A percentile compares a stretch with the other conserved stretches of the same genome.
Conservation (phyloP, 2,113 vertebrate species). For the Lycaon pictus region DNA sequence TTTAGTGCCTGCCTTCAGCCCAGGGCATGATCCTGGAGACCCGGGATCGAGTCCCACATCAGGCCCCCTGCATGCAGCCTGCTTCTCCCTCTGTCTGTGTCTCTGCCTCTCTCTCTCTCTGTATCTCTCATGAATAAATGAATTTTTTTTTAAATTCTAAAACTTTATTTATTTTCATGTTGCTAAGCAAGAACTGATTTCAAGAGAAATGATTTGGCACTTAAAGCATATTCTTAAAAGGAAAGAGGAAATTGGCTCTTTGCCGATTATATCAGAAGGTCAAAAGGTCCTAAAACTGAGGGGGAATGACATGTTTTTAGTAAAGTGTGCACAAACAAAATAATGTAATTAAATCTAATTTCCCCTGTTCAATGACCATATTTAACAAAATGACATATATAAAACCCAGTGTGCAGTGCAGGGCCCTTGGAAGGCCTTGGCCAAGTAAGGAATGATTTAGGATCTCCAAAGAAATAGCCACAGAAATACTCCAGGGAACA, state of each 20-base stretch:
- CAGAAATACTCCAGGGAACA: background rate
- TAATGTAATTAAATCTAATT: slow-evolving; percentile 33
- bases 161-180: slow-evolving; percentile 13
- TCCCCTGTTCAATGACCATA: background rate
- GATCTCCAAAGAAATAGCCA: background rate
- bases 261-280: background rate
- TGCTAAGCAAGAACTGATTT: background rate
- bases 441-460: background rate
- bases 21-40: too few species aligned
- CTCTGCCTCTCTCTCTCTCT: too few species aligned
- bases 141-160: background rate
- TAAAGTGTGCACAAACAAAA: background rate
- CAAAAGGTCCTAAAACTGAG: background rate
- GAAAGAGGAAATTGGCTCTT: slow-evolving; percentile 48
- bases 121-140: too few species aligned
- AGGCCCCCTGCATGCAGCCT: too few species aligned
- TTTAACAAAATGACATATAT: background rate
- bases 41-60: too few species aligned
- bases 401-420: background rate
- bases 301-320: background rate
- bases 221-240: background rate
- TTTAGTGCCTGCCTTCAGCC: too few species aligned
- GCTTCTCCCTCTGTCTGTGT: too few species aligned
- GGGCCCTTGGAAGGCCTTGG: background rate
- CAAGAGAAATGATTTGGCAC: background rate